Conservation (phyloP, 2,888 invertebrate species). For the Perizoma flavofasciatum region DNA sequence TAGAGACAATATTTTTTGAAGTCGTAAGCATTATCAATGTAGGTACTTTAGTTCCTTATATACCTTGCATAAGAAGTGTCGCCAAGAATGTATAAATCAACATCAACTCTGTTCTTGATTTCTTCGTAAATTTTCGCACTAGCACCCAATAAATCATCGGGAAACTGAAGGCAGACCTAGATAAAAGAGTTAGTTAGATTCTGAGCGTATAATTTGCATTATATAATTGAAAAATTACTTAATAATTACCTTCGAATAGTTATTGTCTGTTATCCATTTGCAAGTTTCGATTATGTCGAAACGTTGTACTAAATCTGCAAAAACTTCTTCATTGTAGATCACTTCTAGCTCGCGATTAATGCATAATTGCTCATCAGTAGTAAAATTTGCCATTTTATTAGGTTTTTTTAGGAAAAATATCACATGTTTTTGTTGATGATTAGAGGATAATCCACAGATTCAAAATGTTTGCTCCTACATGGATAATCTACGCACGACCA, state of each 20-base stretch:
- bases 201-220: background rate
- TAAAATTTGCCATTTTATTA: slow-evolving; percentile 73
- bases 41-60: background rate
- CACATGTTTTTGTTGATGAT: slow-evolving; percentile 6
- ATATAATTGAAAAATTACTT: background rate
- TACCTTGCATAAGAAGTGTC: slow-evolving; percentile 96
- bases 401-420: background rate
- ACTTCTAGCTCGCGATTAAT: slow-evolving; percentile 76
- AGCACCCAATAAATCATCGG: slow-evolving; percentile 89
- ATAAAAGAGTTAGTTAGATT: slow-evolving; percentile 16
- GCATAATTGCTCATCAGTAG: slow-evolving; percentile 79
- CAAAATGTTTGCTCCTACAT: no score
- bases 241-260: slow-evolving; percentile 84
- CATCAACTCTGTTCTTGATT: slow-evolving; percentile 68
- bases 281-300: slow-evolving; percentile 86
- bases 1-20: no score
- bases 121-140: slow-evolving; percentile 87
- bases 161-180: slow-evolving; percentile 96
- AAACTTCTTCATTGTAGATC: slow-evolving; percentile 37
- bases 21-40: no score
- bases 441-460: no score
- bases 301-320: slow-evolving; percentile 64
- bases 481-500: no score
- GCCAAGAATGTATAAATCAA: slow-evolving; percentile 91
- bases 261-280: slow-evolving; percentile 88